Percentiles rank a stretch among this genome's conserved stretches.
phyloP scores from a whole-genome alignment of 2,888 invertebrate genomes.

The Apodemia hepburni region DNA sequence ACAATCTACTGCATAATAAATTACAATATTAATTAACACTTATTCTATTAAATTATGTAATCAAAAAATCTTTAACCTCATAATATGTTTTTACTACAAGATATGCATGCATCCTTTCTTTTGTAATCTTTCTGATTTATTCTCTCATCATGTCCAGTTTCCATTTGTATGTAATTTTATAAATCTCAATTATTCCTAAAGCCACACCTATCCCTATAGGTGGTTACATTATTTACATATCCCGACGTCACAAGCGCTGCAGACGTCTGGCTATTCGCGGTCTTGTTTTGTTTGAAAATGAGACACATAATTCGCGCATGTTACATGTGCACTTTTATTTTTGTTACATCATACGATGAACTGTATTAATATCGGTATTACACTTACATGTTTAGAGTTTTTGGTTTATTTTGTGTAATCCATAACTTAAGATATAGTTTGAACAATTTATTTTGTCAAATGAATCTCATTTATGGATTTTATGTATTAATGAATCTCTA shows the following conservation, averaged over 20 bases:
- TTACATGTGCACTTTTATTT: conserved; percentile 21
- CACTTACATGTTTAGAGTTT: conserved; percentile 5
- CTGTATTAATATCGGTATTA: conserved; percentile 16
- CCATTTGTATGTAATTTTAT: too few species aligned
- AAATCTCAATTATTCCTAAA: not conserved
- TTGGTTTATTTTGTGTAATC: not conserved
- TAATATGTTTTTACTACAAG: too few species aligned
- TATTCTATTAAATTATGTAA: too few species aligned
- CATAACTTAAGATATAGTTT: not conserved
- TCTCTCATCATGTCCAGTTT: too few species aligned
- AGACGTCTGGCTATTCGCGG: conserved; percentile 41
- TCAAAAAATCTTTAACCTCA: too few species aligned
- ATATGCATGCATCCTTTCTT: too few species aligned
- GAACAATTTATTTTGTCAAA: not conserved
- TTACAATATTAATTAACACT: too few species aligned
- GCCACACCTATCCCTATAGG: conserved; percentile 10
- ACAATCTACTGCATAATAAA: too few species aligned
- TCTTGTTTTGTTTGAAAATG: conserved; percentile 34
- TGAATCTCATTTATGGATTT: not conserved
- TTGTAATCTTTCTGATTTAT: too few species aligned
- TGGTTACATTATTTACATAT: conserved; percentile 21
- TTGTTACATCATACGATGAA: conserved; percentile 20
- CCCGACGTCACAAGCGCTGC: conserved; percentile 29
- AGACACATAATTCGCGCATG: conserved; percentile 16
- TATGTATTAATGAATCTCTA: not conserved